Percentiles rank a stretch among this genome's conserved stretches.
phyloP scores from a whole-genome alignment of 1,140 invertebrate genomes.

The Chelonus insularis region DNA sequence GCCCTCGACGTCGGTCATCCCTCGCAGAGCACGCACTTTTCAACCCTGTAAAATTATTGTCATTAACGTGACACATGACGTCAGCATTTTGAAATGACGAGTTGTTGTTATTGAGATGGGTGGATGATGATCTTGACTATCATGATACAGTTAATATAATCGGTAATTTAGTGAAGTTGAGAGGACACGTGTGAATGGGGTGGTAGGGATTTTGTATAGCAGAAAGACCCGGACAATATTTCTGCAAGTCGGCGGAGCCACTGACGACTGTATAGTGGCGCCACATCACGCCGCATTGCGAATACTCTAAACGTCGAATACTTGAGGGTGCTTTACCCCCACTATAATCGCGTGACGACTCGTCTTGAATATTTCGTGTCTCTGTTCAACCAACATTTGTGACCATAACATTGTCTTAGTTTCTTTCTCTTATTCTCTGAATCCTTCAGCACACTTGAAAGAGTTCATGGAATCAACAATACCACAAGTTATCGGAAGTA shows the following conservation, averaged over 20 bases:
- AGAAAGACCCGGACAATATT: constrained; percentile 44
- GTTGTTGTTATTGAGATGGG: no score
- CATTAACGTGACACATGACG: constrained; percentile 7
- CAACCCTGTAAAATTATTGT: constrained; percentile 47
- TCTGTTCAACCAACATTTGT: no score
- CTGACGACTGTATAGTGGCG: constrained; percentile 53
- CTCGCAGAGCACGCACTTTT: constrained; percentile 52
- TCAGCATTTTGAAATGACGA: no score
- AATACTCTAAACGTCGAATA: constrained; percentile 36
- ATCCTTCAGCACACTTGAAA: no score
- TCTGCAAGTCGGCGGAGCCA: constrained; percentile 38
- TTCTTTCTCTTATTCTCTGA: no score
- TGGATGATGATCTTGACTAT: no score
- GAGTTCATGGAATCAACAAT: no score
- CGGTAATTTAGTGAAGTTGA: no score
- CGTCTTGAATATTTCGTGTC: neutral
- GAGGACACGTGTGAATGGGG: no score
- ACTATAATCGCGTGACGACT: constrained; percentile 28
- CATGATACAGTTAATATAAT: no score
- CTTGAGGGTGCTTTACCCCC: constrained; percentile 53
- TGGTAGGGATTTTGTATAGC: constrained; percentile 4
- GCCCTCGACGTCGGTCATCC: constrained; percentile 51
- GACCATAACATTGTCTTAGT: no score
- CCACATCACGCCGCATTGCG: constrained; percentile 36
- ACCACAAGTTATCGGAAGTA: constrained; percentile 59